Base-by-base conservation (phyloP, 2,888 invertebrate species). In the Scotopteryx bipunctaria region DNA sequence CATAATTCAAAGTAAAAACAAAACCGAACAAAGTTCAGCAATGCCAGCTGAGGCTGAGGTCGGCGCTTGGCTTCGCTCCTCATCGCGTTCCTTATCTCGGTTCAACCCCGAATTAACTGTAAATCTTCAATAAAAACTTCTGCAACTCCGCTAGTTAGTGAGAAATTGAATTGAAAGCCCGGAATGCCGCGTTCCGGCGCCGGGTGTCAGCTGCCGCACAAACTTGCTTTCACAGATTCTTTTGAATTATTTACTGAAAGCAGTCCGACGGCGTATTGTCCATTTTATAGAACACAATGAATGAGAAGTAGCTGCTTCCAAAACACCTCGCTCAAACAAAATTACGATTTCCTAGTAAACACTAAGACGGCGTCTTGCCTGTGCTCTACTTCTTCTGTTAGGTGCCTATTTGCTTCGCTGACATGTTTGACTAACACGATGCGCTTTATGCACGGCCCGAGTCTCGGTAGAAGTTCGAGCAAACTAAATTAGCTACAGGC, bases 91-190 rank as follows among this genome's bases (percentile, higher is more conserved):
- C 13, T 37, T 37, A 37, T 37, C 37, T 41, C 33, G 31, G n/a
- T 11, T 36, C 47, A 44, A 45, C 56, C 50, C 66, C 57, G 58
- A 68, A 66, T 68, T 57, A 67, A 59, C 61, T 64, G 58, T 59
- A 62, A 67, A 67, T 59, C 61, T 66, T 62, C 59, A 61, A 61
- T 71, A 70, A 71, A 67, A 76, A 72, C 64, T 69, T 67, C 52
- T 42, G 48, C 48, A 66, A 64, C 68, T 72, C 48, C 32, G 51
- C 65, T 69, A 71, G 71, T 69, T 72, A 67, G 61, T 64, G 63
- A 57, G 59, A 71, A 73, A 75, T 78, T 73, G 67, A 74, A 76
- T 73, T 73, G 64, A 69, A 76, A 74, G 70, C 29, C 61, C 33
- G 36, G 45, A 58, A 52, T 17, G 13, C 35, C 16, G 27, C 9